Evolutionary conservation across 2,888 invertebrate genomes (phyloP), one percentile per base, ranked within the genome.

Genomic region (Yponomeuta plumbellus): DNA sequence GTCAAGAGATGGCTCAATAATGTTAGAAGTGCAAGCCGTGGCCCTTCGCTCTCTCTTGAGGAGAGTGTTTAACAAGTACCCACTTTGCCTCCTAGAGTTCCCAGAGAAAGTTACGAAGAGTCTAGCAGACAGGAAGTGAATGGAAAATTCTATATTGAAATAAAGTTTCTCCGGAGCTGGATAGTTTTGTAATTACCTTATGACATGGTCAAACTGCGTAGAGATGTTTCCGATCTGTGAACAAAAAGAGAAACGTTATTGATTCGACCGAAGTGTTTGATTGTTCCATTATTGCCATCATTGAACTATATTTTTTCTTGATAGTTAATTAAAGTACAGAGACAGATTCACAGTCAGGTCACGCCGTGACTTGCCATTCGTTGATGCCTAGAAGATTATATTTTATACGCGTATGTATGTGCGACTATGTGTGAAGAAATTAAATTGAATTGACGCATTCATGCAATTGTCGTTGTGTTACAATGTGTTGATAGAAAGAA

Each of bases 181-280:
- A 68, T 66, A 65, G 20, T 34, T 63, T 67, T 64, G 63, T 59
- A 71, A 66, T 72, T 79, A 84, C 84, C 83, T 84, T 84, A 84
- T 72, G 84, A 82, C 84, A 84, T 85, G 68, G 80, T 83, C 78
- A 80, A 75, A 67, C 73, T 72, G 75, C 74, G 71, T 66, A 69
- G 68, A 52, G 34, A 34, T n/a, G 21, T 23, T 61, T 34, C 4
- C 17, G 61, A 61, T 61, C 61, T 61, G 61, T 5, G 34, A 61
- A 61, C 34, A 61, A 61, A 65, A 44, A 57, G 17, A 3, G 17
- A 17, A 52, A 52, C 17, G 13, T 52, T 52, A 52, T 52, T 52
- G 44, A 52, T 52, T 17, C 17, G 2, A 17, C 17, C 44, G 1
- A 52, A 13, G 13, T 13, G 17, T 3, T 13, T 52, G 13, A 52